phyloP scores from a whole-genome alignment of 1,140 invertebrate species.

The Maconellicoccus hirsutus region DNA sequence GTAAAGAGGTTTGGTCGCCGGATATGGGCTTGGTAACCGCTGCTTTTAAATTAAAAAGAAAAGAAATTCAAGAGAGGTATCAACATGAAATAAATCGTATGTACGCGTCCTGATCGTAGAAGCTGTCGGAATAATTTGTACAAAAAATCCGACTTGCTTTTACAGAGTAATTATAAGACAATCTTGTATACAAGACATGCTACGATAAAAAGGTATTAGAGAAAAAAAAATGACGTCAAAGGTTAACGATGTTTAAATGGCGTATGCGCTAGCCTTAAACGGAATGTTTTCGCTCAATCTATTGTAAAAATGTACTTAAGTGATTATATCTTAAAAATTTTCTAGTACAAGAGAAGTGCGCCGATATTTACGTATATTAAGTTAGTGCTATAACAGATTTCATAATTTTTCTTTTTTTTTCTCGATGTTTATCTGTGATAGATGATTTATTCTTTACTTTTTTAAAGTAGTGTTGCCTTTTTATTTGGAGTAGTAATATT shows the following conservation, averaged over 20 bases:
- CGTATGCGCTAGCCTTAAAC: neutral
- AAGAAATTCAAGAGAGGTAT: constrained; percentile 87
- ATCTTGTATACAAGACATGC: neutral
- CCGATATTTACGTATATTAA: neutral
- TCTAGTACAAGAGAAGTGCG: neutral
- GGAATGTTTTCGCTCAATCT: neutral
- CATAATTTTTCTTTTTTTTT: neutral
- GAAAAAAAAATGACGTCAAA: neutral
- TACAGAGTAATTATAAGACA: neutral
- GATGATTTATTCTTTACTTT: neutral
- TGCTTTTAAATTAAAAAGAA: constrained; percentile 92
- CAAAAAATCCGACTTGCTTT: neutral
- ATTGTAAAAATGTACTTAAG: constrained; percentile 5
- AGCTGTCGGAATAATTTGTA: neutral
- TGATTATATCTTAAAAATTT: neutral
- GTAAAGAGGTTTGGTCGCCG: constrained; percentile 86
- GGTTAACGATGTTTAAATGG: neutral
- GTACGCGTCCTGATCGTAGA: constrained; percentile 76
- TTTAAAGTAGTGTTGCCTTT: neutral
- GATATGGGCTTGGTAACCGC: constrained; percentile 94
- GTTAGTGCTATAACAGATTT: neutral
- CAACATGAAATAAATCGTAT: constrained; percentile 80
- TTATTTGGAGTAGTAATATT: neutral
- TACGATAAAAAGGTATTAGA: neutral
- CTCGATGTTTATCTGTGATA: neutral